Evolutionary conservation across 1,140 invertebrate genomes (phyloP), one percentile per base, ranked within the genome.

Genomic region (Cardiocondyla obscurior): DNA sequence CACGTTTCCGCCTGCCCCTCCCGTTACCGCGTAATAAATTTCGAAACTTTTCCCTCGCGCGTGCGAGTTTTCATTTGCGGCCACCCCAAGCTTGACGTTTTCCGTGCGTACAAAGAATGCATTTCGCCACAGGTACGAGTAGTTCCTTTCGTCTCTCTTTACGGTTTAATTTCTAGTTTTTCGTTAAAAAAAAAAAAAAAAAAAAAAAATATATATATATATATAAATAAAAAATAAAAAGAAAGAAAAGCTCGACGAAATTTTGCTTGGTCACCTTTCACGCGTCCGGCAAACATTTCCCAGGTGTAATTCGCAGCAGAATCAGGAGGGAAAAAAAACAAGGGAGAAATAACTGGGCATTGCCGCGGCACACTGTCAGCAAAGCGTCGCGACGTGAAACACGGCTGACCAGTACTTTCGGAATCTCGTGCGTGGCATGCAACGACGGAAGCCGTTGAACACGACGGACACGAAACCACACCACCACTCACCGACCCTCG

Each of bases 391-490:
- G 79, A 85, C 69, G 79, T 74, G 79, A 82, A 82, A 74, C 69
- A 73, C 67, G 44, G 55, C 64, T 72, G 82, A 73, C 77, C 79
- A 33, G 60, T 58, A 60, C 79, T 74, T 74, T 74, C 60, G 69
- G 79, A 85, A 74, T 85, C 79, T 74, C 83, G 69, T 82, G 83
- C 83, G 83, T 81, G 82, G 55, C 74, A 72, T 84, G 83, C 77
- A 72, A 53, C 70, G 70, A 81, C 82, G 82, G 82, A 85, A 85
- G 82, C 67, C 84, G 84, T 85, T 84, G 57, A 85, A 84, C 82
- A 57, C 58, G 73, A 83, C 64, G 57, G 73, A 85, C 82, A 73
- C 53, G 82, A 85, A 81, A 84, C 82, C 82, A 55, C 82, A 67
- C 57, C 53, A 81, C 69, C 86, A 81, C 58, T 62, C 86, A 77